Evolutionary conservation across 2,888 invertebrate genomes (phyloP), one percentile per base, ranked within the genome.

Genomic region (Drosophila buzzatii): DNA sequence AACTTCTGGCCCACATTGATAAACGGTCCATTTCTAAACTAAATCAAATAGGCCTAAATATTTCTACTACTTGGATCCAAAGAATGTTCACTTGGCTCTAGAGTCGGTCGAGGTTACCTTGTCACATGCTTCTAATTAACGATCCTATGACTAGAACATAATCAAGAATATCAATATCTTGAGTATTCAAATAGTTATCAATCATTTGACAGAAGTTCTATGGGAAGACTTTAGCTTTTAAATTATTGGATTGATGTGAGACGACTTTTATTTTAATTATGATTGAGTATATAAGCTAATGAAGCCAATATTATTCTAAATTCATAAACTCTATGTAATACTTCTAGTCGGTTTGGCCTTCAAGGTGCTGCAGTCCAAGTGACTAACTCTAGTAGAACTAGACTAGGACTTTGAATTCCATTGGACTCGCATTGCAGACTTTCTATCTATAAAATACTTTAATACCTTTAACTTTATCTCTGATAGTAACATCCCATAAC

Each of bases 1-100:
- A 82, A 85, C 59, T 67, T 68, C 45, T 72, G 60, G 52, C 64
- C 67, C 60, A 65, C 57, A 65, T 76, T 59, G 61, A 57, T 61
- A 64, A 60, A 42, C 23, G 41, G 23, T 10, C 44, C 27, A 31
- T 47, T 49, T 64, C 65, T 51, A 45, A 69, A 33, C 31, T 31
- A n/a, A 52, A 39, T 31, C 57, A 45, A 53, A 47, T 27, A 58
- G 53, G 42, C 37, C 14, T 27, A 52, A 47, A 37, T 35, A 49
- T 47, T 39, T 31, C 8, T 39, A 53, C 23, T 12, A 23, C 1
- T 49, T 49, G 1, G 16, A 7, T 1, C 7, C 7, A 10, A 47
- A n/a, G 4, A 16, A 47, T 16, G 27, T 9, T 27, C n/a, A 9
- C 1, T 16, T 14, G 16, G 1, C 14, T 14, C 1, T 0, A 16